Evolutionary conservation across 2,888 invertebrate genomes (phyloP), one percentile per base, ranked within the genome.

Genomic region (Sarcophaga subvicina): DNA sequence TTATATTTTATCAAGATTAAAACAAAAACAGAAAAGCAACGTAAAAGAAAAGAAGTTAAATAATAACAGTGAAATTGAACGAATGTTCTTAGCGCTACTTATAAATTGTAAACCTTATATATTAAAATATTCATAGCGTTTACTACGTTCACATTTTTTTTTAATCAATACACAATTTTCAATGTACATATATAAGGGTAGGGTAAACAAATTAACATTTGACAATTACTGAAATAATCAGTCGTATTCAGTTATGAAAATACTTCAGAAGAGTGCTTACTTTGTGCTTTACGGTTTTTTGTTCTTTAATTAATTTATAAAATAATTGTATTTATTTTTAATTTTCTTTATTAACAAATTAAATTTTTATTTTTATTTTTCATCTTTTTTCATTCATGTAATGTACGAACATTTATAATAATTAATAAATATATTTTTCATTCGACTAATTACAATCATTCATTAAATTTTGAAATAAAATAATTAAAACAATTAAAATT

Each of bases 381-480:
- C 47, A 64, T 83, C 64, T 80, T 67, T 83, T 84, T 79, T 84
- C 62, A 79, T 83, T 83, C 54, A 79, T 83, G 45, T 77, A 64
- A 71, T 77, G 49, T 67, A 63, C 60, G n/a, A 72, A 69, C 14
- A 67, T 67, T 67, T 67, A 22, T 27, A 3, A 14, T 54, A 54
- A 54, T 22, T 22, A 14, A 54, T 14, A 54, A 54, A 54, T 49
- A 14, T 49, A 49, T 14, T 17, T 17, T 14, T 17, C 54, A 54
- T 17, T 54, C 17, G 10, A 54, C 54, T 14, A 54, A 54, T 54
- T 17, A 17, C 17, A 54, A 54, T 54, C 54, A 54, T 54, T 12
- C 17, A 54, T 54, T 17, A 54, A 14, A 54, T 49, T 49, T 14
- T 14, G 4, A 49, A 49, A 49, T 14, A 49, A 49, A 49, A 49